Base-by-base conservation (phyloP, 2,797 vertebrate species). In the Lithobates pipiens region DNA sequence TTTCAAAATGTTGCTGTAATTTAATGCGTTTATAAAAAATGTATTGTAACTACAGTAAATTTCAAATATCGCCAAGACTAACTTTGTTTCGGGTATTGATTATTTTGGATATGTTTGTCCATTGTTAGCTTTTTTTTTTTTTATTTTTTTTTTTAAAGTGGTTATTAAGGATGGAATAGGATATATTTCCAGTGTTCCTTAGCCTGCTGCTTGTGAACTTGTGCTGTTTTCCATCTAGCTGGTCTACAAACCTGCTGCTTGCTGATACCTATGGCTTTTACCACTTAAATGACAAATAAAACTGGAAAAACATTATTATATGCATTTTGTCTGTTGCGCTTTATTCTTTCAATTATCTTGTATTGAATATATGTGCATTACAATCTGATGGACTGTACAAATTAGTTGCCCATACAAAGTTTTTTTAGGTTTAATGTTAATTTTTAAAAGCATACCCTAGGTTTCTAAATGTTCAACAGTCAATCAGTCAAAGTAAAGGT, bases 231-330 rank as follows among this genome's bases (percentile, higher is more conserved):
- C 61, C 36, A 42, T 71, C 25, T 44, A 46, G 69, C 39, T 80
- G 42, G 70, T 80, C 42, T 75, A 25, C 71, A 50, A 80, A 80
- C 15, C 72, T 68, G 57, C 54, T 73, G 61, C 50, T 13, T 74
- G 27, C 76, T 84, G n/a, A 63, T 69, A 76, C 8, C 57, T 50
- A 71, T 81, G 79, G 54, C 54, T 61, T 61, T 61, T 61, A 72
- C 69, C 44, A 72, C 73, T 85, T 73, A 73, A 85, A 78, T 85
- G 73, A 67, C 78, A 74, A 67, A 79, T 72, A 44, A 84, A 70
- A 68, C 23, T 79, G 54, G 57, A 79, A 42, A 39, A 16, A 69
- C 18, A 9, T 18, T 15, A 3, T 54, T 54, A 54, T 18, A 54
- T 61, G 21, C 54, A 61, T 61, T 61, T n/a, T 57, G 54, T 57